Evolutionary conservation across 2,888 invertebrate genomes (phyloP).

Genomic region (Clistopyga incitator): DNA sequence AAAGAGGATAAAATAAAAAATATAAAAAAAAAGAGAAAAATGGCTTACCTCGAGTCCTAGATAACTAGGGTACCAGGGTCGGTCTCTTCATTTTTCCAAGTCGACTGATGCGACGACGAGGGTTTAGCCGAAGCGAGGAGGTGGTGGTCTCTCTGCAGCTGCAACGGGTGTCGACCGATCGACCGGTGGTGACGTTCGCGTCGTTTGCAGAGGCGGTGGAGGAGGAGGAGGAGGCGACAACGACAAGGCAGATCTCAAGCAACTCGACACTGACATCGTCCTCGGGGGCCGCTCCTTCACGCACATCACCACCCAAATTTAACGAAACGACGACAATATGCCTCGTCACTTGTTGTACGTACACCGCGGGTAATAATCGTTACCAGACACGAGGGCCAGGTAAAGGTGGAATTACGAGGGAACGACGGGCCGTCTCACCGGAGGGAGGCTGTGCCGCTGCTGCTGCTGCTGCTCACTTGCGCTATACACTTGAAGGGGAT

Average conservation of each 20-base stretch:
- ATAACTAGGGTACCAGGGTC: constrained; percentile 73
- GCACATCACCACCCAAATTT: not conserved
- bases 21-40: too few species aligned
- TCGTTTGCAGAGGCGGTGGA: constrained; percentile 18
- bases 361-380: not conserved
- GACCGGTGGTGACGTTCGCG: constrained; percentile 72
- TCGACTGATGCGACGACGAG: constrained; percentile 42
- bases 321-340: not conserved
- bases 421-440: constrained; percentile 27
- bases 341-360: too few species aligned
- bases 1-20: too few species aligned
- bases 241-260: constrained; percentile 35
- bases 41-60: constrained; percentile 73
- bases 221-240: constrained; percentile 12
- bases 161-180: constrained; percentile 82
- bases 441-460: constrained; percentile 77
- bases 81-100: constrained; percentile 75
- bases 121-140: constrained; percentile 49
- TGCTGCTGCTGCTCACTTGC: constrained; percentile 18
- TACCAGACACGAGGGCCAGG: not conserved
- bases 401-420: not conserved
- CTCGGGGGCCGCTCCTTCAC: not conserved
- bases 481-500: constrained; percentile 40
- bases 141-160: constrained; percentile 56
- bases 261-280: constrained; percentile 27